These are phyloP conservation scores for Prietella phreatophila DNA, from an alignment of 2,113 vertebrate species.

Conservation along the genomic window DNA sequence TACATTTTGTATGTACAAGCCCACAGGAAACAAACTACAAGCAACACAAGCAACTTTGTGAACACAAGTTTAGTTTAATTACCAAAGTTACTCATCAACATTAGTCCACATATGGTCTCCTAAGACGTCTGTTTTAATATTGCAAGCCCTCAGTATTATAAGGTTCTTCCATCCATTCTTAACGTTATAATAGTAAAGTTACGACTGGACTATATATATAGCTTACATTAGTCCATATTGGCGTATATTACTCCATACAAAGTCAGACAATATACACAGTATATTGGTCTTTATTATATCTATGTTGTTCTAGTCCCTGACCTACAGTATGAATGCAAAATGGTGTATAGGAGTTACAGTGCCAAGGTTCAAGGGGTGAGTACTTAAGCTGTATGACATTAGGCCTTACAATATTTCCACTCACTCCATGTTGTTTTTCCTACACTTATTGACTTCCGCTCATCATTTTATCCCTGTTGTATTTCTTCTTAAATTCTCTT, in stretches of 20 bases:
- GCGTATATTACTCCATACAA: neutral
- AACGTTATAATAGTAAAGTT: neutral
- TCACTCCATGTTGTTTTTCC: neutral
- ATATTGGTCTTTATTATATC: neutral
- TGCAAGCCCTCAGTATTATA: neutral
- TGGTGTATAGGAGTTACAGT: neutral
- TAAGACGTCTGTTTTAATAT: neutral
- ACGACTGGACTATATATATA: neutral
- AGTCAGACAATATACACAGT: neutral
- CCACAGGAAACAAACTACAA: neutral
- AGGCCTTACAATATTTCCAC: neutral
- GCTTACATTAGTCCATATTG: neutral
- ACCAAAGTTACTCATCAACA: neutral
- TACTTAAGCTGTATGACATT: neutral
- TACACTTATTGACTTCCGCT: neutral
- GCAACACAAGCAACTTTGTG: neutral
- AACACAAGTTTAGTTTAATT: neutral
- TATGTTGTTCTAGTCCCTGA: neutral
- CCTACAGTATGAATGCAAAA: neutral
- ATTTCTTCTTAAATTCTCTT: neutral
- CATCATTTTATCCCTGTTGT: neutral
- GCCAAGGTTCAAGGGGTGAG: neutral
- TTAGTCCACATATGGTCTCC: neutral
- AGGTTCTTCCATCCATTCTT: neutral
- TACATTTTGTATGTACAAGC: too few relatives aligned